A percentile compares a stretch with the other conserved stretches of the same genome.
These are phyloP conservation scores for Thereva unica DNA, from an alignment of 2,888 invertebrate genomes.

Conservation along the genomic window DNA sequence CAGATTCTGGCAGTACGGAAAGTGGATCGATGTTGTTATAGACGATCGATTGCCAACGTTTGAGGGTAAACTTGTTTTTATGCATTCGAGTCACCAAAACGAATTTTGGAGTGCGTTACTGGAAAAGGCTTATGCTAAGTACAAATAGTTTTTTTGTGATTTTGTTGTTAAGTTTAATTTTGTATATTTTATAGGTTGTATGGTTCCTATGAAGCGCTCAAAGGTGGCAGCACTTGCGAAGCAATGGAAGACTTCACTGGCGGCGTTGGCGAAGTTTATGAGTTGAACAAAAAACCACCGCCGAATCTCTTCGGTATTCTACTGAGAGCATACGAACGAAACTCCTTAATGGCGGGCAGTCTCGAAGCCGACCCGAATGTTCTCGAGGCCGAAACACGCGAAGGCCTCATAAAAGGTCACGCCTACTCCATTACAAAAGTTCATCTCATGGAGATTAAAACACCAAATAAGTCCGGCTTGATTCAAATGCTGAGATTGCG, in stretches of 20 bases:
- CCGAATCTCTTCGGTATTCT: constrained; percentile 86
- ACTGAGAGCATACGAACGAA: constrained; percentile 86
- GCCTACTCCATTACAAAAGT: constrained; percentile 92
- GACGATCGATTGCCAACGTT: constrained; percentile 91
- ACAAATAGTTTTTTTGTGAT: constrained; percentile 48
- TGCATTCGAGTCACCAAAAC: constrained; percentile 83
- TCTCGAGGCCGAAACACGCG: constrained; percentile 76
- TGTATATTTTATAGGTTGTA: constrained; percentile 68
- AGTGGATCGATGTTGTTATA: constrained; percentile 91
- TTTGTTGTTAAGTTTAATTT: constrained; percentile 18
- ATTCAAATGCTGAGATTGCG: constrained; percentile 81
- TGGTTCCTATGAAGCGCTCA: constrained; percentile 96
- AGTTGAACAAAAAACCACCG: constrained; percentile 74
- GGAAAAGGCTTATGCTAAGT: constrained; percentile 95
- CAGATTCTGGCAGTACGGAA: constrained; percentile 93
- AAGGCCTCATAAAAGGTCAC: constrained; percentile 88
- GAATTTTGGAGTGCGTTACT: constrained; percentile 96
- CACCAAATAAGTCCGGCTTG: constrained; percentile 75
- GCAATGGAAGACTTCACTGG: constrained; percentile 99
- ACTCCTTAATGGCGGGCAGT: constrained; percentile 94
- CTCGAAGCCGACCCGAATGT: constrained; percentile 89
- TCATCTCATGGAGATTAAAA: constrained; percentile 77
- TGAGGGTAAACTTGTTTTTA: constrained; percentile 80
- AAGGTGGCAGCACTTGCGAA: constrained; percentile 96
- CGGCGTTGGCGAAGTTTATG: constrained; percentile 91